Conservation (phyloP, 2,113 vertebrate genomes). For the Coturnix japonica region DNA sequence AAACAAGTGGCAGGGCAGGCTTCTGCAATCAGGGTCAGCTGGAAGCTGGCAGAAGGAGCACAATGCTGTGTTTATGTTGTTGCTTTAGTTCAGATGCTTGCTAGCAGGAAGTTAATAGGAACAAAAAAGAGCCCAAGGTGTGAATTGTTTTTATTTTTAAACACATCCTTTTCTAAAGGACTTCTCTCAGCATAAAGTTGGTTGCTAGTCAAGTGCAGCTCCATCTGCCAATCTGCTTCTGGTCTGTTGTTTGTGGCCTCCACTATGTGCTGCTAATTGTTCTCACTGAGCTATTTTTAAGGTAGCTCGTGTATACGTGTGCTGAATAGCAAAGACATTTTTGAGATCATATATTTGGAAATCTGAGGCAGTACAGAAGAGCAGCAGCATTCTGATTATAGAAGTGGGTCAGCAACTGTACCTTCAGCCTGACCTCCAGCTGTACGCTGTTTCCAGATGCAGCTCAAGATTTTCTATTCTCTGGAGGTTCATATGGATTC, state of each 20-base stretch:
- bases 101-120: not conserved
- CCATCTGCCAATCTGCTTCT: not conserved
- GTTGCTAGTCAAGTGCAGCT: not conserved
- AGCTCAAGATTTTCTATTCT: not conserved
- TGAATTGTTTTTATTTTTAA: not conserved
- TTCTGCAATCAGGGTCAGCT: not conserved
- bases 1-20: not conserved
- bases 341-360: not conserved
- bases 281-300: not conserved
- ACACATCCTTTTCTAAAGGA: not conserved
- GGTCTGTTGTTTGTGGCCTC: not conserved
- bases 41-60: not conserved
- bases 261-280: not conserved
- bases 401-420: constrained; percentile 1
- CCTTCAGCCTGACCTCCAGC: constrained; percentile 19
- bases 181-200: not conserved
- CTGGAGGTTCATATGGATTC: not conserved
- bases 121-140: not conserved
- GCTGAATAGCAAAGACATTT: not conserved
- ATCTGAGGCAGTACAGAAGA: not conserved
- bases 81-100: not conserved
- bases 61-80: not conserved
- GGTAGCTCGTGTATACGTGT: not conserved
- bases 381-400: constrained; percentile 28
- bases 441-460: not conserved